phyloP scores from a whole-genome alignment of 2,888 invertebrate genomes.

The Synanthedon andrenaeformis region DNA sequence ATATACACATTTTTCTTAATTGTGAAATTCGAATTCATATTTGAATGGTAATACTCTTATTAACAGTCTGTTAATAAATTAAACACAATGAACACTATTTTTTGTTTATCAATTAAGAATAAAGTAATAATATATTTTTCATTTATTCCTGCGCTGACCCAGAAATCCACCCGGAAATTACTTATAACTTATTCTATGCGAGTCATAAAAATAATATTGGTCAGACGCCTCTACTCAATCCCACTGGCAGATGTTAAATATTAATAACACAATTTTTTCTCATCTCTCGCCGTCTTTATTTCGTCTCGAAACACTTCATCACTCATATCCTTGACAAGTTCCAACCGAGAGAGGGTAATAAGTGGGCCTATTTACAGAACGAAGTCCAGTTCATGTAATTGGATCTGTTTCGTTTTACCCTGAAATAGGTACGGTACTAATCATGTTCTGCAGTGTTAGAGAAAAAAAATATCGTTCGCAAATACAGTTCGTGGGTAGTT shows the following conservation, averaged over 20 bases:
- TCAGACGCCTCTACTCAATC: not conserved
- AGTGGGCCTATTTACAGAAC: conserved; percentile 7
- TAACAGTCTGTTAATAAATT: too few species aligned
- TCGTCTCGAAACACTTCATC: conserved; percentile 31
- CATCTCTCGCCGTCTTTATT: conserved; percentile 14
- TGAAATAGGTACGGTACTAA: not conserved
- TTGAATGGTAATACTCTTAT: too few species aligned
- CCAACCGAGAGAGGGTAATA: conserved; percentile 9
- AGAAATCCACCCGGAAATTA: not conserved
- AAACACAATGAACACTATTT: too few species aligned
- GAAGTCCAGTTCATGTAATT: conserved; percentile 8
- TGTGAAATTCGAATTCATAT: too few species aligned
- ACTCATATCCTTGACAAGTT: conserved; percentile 26
- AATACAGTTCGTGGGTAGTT: too few species aligned
- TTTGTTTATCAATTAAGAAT: too few species aligned
- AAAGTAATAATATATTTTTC: too few species aligned
- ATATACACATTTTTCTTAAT: too few species aligned
- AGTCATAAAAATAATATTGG: not conserved
- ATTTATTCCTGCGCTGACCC: too few species aligned
- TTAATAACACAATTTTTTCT: conserved; percentile 29
- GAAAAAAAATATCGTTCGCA: too few species aligned
- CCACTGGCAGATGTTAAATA: conserved; percentile 33
- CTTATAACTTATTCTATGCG: not conserved
- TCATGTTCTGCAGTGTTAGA: too few species aligned
- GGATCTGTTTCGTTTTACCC: conserved; percentile 10